These are phyloP conservation scores for Ptychodera flava DNA, from an alignment of 35 echinoderm and acorn worm genomes.

Conservation along the genomic window DNA sequence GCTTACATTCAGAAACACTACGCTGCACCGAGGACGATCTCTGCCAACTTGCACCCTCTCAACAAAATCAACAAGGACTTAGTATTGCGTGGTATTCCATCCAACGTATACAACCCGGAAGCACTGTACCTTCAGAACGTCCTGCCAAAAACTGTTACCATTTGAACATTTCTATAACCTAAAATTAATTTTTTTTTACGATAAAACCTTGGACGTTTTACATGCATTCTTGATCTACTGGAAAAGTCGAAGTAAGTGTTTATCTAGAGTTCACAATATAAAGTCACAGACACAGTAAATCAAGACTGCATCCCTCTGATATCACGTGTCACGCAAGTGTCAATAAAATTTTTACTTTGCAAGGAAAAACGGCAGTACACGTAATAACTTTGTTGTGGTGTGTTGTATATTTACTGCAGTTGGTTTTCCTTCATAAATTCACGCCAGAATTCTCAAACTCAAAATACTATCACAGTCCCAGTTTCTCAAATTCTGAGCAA, in stretches of 20 bases:
- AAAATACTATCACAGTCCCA: too few species aligned
- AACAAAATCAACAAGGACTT: slow-evolving; percentile 96
- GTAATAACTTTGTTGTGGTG: too few species aligned
- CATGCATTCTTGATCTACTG: background rate
- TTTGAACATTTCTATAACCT: too few species aligned
- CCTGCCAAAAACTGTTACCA: background rate
- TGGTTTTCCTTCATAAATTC: too few species aligned
- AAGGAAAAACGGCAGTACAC: too few species aligned
- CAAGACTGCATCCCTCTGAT: background rate
- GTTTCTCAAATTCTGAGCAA: too few species aligned
- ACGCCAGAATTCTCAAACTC: too few species aligned
- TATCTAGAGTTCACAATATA: background rate
- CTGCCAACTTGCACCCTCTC: slow-evolving; percentile 62
- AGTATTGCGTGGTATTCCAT: slow-evolving; percentile 44
- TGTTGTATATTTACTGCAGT: too few species aligned
- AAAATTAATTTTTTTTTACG: too few species aligned
- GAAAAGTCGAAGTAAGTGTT: background rate
- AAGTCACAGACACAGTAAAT: background rate
- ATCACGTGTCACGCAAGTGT: too few species aligned
- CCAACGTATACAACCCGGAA: slow-evolving; percentile 25
- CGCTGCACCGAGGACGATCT: slow-evolving; percentile 64
- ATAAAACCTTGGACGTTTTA: background rate
- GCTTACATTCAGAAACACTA: slow-evolving; percentile 76
- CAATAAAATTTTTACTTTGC: too few species aligned
- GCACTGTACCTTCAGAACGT: background rate